phyloP scores from a whole-genome alignment of 2,888 invertebrate species.

The Ceraclea dissimilis region DNA sequence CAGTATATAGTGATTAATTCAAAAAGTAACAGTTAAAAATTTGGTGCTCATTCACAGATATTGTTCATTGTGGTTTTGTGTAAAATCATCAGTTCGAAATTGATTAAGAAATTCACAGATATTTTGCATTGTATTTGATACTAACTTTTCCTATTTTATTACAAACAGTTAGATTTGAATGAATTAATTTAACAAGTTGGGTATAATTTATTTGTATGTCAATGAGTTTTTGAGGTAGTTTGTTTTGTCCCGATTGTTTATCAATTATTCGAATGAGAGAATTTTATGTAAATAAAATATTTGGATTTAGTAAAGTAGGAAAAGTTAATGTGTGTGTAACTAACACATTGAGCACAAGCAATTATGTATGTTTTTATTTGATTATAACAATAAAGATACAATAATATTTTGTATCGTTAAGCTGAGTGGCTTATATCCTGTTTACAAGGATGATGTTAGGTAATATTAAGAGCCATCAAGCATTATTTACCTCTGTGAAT shows the following conservation, averaged over 20 bases:
- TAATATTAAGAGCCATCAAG: not conserved
- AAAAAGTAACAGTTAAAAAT: not conserved
- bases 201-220: too few species aligned
- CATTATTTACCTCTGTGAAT: conserved; percentile 1
- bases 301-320: not conserved
- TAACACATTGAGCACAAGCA: conserved; percentile 1
- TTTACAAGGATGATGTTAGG: not conserved
- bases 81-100: not conserved
- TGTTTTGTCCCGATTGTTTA: too few species aligned
- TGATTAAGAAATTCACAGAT: not conserved
- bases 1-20: not conserved
- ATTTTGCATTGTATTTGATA: not conserved
- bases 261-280: too few species aligned
- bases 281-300: too few species aligned
- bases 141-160: not conserved
- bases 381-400: too few species aligned
- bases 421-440: conserved; percentile 1
- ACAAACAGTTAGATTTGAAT: not conserved
- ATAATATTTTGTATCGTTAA: not conserved
- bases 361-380: not conserved
- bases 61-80: conserved; percentile 2
- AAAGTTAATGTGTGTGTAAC: not conserved
- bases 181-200: not conserved
- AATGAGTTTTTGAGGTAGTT: too few species aligned
- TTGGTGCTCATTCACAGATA: not conserved